phyloP scores from a whole-genome alignment of 2,888 invertebrate genomes.

The Piscicola geometra region DNA sequence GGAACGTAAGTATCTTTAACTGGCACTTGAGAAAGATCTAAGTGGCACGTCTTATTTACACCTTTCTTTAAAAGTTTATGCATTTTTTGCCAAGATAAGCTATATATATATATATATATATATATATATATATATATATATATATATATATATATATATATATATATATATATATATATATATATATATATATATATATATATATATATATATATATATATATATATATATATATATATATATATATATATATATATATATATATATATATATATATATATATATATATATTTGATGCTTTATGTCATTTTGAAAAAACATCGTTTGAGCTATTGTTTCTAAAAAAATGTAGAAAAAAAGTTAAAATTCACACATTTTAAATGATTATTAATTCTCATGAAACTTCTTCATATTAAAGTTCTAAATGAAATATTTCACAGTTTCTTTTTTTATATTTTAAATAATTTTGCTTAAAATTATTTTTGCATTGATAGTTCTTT shows the following conservation, averaged over 20 bases:
- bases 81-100: no score
- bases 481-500: no score
- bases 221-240: conserved; percentile 32
- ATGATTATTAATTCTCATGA: no score
- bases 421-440: no score
- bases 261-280: conserved; percentile 34
- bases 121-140: conserved; percentile 11
- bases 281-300: conserved; percentile 28
- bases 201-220: conserved; percentile 34
- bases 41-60: no score
- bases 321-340: not conserved
- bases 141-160: conserved; percentile 33
- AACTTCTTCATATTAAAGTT: no score
- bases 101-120: conserved; percentile 34
- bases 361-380: no score
- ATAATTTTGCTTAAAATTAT: no score
- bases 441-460: no score
- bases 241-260: conserved; percentile 36
- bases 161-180: conserved; percentile 36
- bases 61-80: no score
- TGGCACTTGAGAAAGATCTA: no score
- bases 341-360: not conserved
- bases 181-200: conserved; percentile 32
- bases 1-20: no score
- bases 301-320: conserved; percentile 27